Evolutionary conservation across 2,888 invertebrate genomes (phyloP).

Genomic region (Baccha elongata): DNA sequence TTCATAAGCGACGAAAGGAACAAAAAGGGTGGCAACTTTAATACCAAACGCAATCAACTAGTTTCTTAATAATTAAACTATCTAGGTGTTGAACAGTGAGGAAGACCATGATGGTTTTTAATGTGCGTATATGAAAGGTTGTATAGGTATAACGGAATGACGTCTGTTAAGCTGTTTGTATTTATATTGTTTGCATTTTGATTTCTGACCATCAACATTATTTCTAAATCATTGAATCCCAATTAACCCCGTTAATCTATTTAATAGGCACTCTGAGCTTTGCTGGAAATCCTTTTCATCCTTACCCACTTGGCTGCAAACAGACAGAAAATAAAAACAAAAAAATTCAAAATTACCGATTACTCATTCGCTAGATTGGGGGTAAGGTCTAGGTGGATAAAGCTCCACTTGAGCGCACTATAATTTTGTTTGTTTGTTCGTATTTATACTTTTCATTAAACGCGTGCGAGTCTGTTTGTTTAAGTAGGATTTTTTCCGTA

Average conservation of each 20-base stretch:
- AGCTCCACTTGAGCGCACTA: constrained; percentile 58
- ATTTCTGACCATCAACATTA: constrained; percentile 59
- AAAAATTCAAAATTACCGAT: constrained; percentile 24
- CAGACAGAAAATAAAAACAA: constrained; percentile 33
- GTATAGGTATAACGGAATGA: no score
- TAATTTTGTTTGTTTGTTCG: constrained; percentile 17
- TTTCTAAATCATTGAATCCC: constrained; percentile 69
- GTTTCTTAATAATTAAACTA: constrained; percentile 72
- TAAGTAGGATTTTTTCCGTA: constrained; percentile 58
- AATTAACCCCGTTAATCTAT: constrained; percentile 72
- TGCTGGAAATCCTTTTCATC: constrained; percentile 62
- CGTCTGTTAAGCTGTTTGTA: neutral
- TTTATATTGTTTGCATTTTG: constrained; percentile 20
- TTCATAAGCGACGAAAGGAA: constrained; percentile 70
- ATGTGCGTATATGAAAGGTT: no score
- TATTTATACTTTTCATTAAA: constrained; percentile 57
- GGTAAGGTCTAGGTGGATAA: neutral
- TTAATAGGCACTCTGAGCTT: constrained; percentile 66
- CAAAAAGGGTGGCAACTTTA: constrained; percentile 68
- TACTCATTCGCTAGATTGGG: constrained; percentile 34
- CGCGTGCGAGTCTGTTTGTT: constrained; percentile 66
- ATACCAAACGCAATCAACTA: constrained; percentile 72
- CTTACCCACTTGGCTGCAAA: constrained; percentile 61
- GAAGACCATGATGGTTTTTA: neutral
- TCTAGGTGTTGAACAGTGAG: constrained; percentile 59